phyloP scores from a whole-genome alignment of 2,888 invertebrate genomes.

The Helobdella robusta region DNA sequence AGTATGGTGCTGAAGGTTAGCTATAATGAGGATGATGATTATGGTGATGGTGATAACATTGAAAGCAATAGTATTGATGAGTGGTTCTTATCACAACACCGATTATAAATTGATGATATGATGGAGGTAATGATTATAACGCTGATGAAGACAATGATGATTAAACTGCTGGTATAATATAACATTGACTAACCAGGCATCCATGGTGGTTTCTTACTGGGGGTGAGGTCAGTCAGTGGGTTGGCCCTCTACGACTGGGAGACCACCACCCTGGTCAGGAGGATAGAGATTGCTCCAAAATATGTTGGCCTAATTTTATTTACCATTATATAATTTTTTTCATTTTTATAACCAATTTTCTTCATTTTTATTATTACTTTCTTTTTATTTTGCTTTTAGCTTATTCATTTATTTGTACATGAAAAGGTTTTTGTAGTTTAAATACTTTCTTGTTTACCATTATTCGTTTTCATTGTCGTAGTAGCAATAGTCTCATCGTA shows the following conservation, averaged over 20 bases:
- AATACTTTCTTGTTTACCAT: too few relatives aligned
- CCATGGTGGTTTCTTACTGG: slow-evolving; percentile 79
- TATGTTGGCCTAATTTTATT: slow-evolving; percentile 40
- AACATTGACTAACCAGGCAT: too few relatives aligned
- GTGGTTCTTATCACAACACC: background rate
- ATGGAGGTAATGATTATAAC: background rate
- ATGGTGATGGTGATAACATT: too few relatives aligned
- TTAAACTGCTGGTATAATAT: too few relatives aligned
- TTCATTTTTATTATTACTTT: too few relatives aligned
- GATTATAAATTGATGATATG: background rate
- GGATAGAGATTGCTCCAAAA: slow-evolving; percentile 89
- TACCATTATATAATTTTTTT: background rate
- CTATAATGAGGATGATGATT: background rate
- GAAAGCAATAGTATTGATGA: background rate
- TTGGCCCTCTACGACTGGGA: slow-evolving; percentile 98
- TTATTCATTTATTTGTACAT: too few relatives aligned
- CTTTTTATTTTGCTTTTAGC: too few relatives aligned
- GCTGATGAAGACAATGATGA: too few relatives aligned
- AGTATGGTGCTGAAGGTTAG: slow-evolving; percentile 83
- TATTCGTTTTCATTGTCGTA: too few relatives aligned
- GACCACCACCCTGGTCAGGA: slow-evolving; percentile 73
- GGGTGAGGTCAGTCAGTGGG: slow-evolving; percentile 81
- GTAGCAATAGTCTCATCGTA: too few relatives aligned
- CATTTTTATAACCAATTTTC: too few relatives aligned
- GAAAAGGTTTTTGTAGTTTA: too few relatives aligned